A percentile compares a stretch with the other conserved stretches of the same genome.
Conservation (phyloP, 2,113 vertebrate species). For the Setophaga petechia region DNA sequence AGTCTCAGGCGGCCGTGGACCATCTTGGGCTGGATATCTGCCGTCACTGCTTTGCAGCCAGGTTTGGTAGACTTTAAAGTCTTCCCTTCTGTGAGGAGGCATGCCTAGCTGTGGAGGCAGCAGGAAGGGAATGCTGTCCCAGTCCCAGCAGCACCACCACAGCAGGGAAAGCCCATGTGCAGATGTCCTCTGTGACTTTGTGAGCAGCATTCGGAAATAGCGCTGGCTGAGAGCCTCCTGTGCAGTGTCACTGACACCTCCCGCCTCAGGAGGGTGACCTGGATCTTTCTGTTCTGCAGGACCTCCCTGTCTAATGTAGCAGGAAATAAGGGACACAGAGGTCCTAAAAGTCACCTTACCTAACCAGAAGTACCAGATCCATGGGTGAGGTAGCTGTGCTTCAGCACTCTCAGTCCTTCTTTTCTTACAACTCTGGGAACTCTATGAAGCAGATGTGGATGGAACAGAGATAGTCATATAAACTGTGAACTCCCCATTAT, state of each 20-base stretch:
- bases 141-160: neutral
- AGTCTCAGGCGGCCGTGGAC: rapidly evolving
- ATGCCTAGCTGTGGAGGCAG: neutral
- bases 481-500: neutral
- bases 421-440: neutral
- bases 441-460: neutral
- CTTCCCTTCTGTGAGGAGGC: neutral
- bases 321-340: neutral
- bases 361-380: neutral
- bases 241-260: conserved; percentile 6
- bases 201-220: neutral
- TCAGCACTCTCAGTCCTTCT: neutral
- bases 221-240: neutral
- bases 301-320: neutral
- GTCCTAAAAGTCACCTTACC: neutral
- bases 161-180: neutral
- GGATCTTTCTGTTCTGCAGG: conserved; percentile 6
- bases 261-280: neutral
- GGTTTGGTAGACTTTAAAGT: neutral
- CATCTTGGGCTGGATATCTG: neutral
- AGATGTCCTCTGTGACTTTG: conserved; percentile 39
- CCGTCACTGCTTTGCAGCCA: neutral
- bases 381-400: neutral
- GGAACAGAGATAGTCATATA: neutral
- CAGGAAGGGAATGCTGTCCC: neutral